Evolutionary conservation across 2,113 vertebrate genomes (phyloP).

Genomic region (Caranx ignobilis): DNA sequence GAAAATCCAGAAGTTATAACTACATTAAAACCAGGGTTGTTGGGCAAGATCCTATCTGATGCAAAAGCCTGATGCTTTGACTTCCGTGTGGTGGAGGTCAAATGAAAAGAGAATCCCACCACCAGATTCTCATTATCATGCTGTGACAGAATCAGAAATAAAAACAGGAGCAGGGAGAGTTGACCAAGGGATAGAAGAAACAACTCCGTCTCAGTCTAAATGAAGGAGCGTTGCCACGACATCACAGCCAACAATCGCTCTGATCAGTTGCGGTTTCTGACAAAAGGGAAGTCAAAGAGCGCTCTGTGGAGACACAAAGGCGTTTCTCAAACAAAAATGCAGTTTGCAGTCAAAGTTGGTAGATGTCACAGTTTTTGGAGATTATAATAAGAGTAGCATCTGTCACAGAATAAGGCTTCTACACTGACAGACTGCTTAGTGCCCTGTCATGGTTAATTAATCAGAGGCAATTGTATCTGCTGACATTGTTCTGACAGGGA

Average conservation of each 20-base stretch:
- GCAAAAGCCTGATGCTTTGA: background rate
- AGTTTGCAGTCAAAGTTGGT: background rate
- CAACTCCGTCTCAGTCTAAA: background rate
- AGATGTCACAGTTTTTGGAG: constrained; percentile 1
- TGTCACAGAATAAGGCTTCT: constrained; percentile 4
- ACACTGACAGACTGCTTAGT: background rate
- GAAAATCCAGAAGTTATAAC: background rate
- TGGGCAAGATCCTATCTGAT: background rate
- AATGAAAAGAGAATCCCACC: background rate
- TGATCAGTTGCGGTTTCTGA: background rate
- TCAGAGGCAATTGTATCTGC: background rate
- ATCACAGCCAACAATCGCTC: background rate
- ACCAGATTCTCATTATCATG: background rate
- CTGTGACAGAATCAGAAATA: background rate
- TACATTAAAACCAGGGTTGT: background rate
- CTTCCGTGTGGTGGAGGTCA: background rate
- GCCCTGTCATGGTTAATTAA: constrained; percentile 14
- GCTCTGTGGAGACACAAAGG: background rate
- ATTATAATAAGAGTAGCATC: background rate
- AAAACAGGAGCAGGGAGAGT: background rate
- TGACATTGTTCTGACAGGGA: background rate
- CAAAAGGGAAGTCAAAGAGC: background rate
- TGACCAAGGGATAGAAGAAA: background rate
- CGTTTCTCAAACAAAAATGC: background rate
- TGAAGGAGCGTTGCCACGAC: background rate